Conservation (phyloP, 2,888 invertebrate genomes). For the Stenchaetothrips biformis region DNA sequence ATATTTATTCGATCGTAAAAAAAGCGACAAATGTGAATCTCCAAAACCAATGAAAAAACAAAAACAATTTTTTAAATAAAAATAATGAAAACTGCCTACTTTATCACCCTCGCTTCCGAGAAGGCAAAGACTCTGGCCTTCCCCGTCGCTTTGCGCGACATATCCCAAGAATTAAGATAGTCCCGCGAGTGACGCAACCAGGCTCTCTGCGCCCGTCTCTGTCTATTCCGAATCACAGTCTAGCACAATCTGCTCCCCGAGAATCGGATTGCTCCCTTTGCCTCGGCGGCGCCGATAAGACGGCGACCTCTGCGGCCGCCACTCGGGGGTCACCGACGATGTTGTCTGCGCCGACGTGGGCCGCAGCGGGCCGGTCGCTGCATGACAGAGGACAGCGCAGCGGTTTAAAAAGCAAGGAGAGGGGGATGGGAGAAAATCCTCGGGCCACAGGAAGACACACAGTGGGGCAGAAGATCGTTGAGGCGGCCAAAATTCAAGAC, state of each 20-base stretch:
- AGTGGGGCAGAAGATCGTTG: too few species aligned
- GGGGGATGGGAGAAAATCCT: too few species aligned
- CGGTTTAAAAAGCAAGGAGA: too few species aligned
- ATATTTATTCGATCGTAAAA: neutral
- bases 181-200: neutral
- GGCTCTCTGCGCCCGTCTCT: neutral
- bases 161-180: too few species aligned
- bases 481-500: too few species aligned
- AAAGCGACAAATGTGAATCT: neutral
- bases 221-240: neutral
- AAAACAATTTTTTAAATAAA: neutral
- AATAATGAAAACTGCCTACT: neutral
- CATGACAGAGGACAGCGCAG: neutral
- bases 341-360: neutral
- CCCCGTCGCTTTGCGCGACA: too few species aligned
- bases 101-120: too few species aligned
- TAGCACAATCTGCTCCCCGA: conserved; percentile 38
- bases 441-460: too few species aligned
- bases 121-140: too few species aligned
- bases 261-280: conserved; percentile 58
- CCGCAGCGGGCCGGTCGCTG: neutral
- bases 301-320: neutral
- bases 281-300: conserved; percentile 45
- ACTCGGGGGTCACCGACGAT: neutral
- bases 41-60: neutral